Conservation (phyloP, 2,113 vertebrate genomes). For the Emydura subglobosa region DNA sequence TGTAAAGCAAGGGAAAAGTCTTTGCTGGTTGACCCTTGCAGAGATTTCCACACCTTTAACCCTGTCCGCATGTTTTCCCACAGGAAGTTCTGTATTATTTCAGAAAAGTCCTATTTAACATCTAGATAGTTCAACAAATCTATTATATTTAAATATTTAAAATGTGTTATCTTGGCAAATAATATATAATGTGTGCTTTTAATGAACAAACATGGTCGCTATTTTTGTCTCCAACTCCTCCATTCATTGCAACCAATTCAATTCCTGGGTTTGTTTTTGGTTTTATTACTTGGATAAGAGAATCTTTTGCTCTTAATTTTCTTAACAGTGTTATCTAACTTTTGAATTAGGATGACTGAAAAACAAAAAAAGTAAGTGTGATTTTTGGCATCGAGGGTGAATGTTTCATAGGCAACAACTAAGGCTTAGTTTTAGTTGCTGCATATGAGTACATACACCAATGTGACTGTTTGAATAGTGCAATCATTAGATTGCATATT, state of each 20-base stretch:
- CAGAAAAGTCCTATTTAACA: neutral
- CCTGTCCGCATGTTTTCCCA: conserved; percentile 9
- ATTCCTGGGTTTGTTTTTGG: neutral
- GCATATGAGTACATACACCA: neutral
- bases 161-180: neutral
- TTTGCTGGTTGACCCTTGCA: neutral
- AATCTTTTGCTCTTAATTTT: neutral
- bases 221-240: conserved; percentile 35
- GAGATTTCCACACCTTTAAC: neutral
- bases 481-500: neutral
- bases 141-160: conserved; percentile 50
- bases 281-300: neutral
- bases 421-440: neutral
- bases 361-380: neutral
- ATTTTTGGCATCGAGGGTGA: neutral
- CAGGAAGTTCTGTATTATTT: conserved; percentile 19
- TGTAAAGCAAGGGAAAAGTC: neutral
- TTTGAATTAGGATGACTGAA: neutral
- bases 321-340: neutral
- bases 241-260: neutral
- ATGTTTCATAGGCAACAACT: neutral
- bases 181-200: neutral
- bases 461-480: neutral
- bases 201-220: conserved; percentile 5
- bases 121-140: conserved; percentile 38